Percentiles rank a stretch among this genome's conserved stretches.
Evolutionary conservation across 2,113 vertebrate species (phyloP).

Genomic region (Proterorhinus semilunaris): DNA sequence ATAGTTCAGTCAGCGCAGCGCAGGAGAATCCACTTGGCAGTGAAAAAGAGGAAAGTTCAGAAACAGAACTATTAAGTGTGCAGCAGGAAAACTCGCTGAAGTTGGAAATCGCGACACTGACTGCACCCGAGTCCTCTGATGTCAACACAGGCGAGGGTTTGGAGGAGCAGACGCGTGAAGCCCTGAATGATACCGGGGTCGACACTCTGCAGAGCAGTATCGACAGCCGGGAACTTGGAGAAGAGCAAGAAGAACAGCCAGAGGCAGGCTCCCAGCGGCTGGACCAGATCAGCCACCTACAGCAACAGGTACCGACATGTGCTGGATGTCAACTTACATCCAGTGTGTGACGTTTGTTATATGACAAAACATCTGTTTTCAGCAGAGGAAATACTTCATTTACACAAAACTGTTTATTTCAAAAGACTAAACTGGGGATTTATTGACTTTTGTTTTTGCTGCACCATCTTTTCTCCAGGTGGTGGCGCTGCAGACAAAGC

Average conservation of each 20-base stretch:
- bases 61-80: slow-evolving; percentile 41
- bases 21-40: not conserved
- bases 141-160: not conserved
- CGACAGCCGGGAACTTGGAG: slow-evolving; percentile 15
- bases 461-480: slow-evolving; percentile 61
- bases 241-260: slow-evolving; percentile 16
- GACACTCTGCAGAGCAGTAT: not conserved
- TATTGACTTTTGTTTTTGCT: not conserved
- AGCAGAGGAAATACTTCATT: not conserved
- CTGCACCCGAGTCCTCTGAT: not conserved
- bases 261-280: slow-evolving; percentile 22
- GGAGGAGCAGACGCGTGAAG: slow-evolving; percentile 2
- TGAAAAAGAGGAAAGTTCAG: slow-evolving; percentile 16
- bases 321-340: not conserved
- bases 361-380: not conserved
- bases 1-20: not conserved
- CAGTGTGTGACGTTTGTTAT: not conserved
- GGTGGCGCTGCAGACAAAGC: slow-evolving; percentile 60
- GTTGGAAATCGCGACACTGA: slow-evolving; percentile 32
- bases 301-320: slow-evolving; percentile 52
- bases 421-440: not conserved
- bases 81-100: slow-evolving; percentile 57
- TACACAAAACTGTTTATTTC: no score
- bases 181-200: not conserved
- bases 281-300: slow-evolving; percentile 33